Percentiles rank a stretch among this genome's conserved stretches.
Conservation (phyloP, 1,140 invertebrate genomes). For the Hirudo medicinalis region DNA sequence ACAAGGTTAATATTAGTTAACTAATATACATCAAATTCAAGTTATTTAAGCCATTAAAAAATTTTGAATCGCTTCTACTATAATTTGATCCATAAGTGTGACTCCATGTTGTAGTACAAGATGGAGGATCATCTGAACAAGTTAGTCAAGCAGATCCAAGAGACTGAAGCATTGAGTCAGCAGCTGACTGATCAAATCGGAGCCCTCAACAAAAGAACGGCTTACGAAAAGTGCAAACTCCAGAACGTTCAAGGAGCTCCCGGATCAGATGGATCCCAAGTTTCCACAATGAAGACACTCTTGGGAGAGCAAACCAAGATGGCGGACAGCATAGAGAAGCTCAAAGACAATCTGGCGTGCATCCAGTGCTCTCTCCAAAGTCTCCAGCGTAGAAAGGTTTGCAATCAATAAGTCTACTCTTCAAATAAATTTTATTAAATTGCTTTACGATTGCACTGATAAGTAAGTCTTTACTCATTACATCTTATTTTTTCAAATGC, state of each 20-base stretch:
- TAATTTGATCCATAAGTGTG: too few relatives aligned
- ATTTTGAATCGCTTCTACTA: too few relatives aligned
- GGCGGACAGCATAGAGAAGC: neutral
- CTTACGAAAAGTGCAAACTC: conserved; percentile 1
- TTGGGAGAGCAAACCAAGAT: neutral
- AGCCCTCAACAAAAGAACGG: neutral
- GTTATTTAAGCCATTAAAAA: neutral
- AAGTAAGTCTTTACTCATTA: too few relatives aligned
- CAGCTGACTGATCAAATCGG: neutral
- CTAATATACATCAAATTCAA: neutral
- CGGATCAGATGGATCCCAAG: neutral
- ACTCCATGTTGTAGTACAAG: neutral
- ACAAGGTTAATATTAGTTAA: conserved; percentile 9
- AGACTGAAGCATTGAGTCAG: neutral
- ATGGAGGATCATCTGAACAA: conserved; percentile 11
- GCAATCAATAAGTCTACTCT: neutral
- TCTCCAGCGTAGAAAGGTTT: neutral
- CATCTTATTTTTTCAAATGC: too few relatives aligned
- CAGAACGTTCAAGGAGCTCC: neutral
- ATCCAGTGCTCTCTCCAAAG: conserved; percentile 5
- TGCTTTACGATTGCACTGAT: too few relatives aligned
- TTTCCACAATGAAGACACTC: neutral
- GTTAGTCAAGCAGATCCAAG: conserved; percentile 9
- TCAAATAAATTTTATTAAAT: too few relatives aligned
- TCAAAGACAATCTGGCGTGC: conserved; percentile 2